Base-by-base conservation (phyloP, 1,140 invertebrate species). In the Acromyrmex echinatior region DNA sequence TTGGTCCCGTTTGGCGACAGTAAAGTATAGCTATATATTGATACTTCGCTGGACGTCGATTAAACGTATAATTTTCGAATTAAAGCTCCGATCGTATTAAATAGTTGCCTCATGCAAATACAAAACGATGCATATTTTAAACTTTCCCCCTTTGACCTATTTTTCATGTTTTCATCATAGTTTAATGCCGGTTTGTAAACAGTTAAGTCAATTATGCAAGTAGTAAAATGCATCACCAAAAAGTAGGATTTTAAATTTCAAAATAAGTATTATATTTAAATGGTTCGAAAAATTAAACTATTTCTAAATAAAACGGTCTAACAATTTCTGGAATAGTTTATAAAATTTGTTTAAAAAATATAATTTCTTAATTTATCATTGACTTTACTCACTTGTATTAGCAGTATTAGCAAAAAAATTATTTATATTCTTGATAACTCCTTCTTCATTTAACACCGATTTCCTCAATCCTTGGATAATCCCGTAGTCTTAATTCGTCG, bases 61-160 rank as follows among this genome's bases (percentile, higher is more conserved):
- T 94, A 93, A 94, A 94, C 89, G 94, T 94, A 95, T 95, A 95
- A 95, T 95, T 95, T 92, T 95, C 93, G 91, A 95, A 95, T 95
- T 93, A 94, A 94, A 92, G 86, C 82, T 66, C 60, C 91, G 89
- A 94, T 93, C 90, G 93, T 94, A 94, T 93, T 94, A 93, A 94
- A 94, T 91, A 94, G 90, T 94, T 91, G 90, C 88, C 86, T 73
- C 87, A 92, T 93, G 92, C 90, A 92, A 94, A 94, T 93, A 86
- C 74, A 56, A 78, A 39, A 84, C 62, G 66, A 87, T 87, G 80
- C 62, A 71, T 88, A 88, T 70, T 70, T 70, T 51, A 70, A 51
- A 31, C 56, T 82, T 79, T 71, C 25, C 31, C 51, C 3, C 45
- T 35, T 79, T 65, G 49, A 14, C 45, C 58, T 49, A 60, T 25